A percentile compares a stretch with the other conserved stretches of the same genome.
Conservation (phyloP, 1,140 invertebrate genomes). For the Phymastichus coffea region DNA sequence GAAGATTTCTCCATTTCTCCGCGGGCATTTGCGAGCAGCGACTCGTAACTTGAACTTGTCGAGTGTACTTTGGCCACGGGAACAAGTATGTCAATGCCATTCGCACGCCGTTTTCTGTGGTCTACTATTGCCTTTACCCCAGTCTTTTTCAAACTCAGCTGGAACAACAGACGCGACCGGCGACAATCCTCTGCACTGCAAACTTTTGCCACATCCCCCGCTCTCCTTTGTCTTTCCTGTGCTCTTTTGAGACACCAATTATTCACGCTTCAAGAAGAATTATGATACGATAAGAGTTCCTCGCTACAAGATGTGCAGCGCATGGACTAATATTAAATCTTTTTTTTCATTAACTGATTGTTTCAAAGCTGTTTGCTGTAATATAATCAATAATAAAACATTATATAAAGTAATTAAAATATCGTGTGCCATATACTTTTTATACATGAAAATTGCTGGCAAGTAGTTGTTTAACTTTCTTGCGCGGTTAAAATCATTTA, state of each 20-base stretch:
- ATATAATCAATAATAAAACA: too few relatives aligned
- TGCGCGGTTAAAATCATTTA: too few relatives aligned
- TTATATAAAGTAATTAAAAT: too few relatives aligned
- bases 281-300: too few relatives aligned
- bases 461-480: too few relatives aligned
- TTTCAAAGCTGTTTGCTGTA: too few relatives aligned
- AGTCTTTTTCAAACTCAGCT: slow-evolving; percentile 10
- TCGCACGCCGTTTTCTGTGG: slow-evolving; percentile 11
- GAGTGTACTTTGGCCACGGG: slow-evolving; percentile 18
- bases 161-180: slow-evolving; percentile 8
- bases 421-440: too few relatives aligned
- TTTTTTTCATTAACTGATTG: too few relatives aligned
- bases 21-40: slow-evolving; percentile 4
- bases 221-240: not conserved
- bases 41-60: slow-evolving; percentile 20
- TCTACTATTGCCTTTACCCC: slow-evolving; percentile 14
- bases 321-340: too few relatives aligned
- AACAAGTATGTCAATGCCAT: slow-evolving; percentile 20
- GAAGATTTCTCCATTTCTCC: not conserved
- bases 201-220: not conserved
- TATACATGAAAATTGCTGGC: too few relatives aligned
- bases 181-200: not conserved
- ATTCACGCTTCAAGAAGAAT: slow-evolving; percentile 4
- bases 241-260: slow-evolving; percentile 4
- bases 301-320: too few relatives aligned